Percentiles rank a stretch among this genome's conserved stretches.
phyloP scores from a whole-genome alignment of 2,113 vertebrate species.

The Ciconia boyciana region DNA sequence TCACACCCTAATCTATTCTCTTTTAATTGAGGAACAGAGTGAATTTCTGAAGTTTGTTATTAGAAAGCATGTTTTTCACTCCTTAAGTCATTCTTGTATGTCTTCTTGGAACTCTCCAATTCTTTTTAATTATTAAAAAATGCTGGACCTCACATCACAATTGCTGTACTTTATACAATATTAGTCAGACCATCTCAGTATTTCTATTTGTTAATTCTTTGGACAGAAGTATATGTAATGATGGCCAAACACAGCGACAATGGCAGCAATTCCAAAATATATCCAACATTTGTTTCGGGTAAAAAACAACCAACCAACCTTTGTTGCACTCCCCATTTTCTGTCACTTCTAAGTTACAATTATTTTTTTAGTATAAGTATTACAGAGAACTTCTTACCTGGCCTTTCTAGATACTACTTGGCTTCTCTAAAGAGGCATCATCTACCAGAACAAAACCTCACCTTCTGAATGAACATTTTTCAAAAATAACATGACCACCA shows the following conservation, averaged over 20 bases:
- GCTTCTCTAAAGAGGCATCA: background rate
- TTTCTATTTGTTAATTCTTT: background rate
- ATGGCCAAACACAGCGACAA: background rate
- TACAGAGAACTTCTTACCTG: background rate
- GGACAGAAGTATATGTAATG: fast-evolving
- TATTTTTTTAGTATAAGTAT: background rate
- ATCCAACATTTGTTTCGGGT: background rate
- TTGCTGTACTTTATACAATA: background rate
- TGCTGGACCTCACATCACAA: background rate
- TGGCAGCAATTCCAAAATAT: background rate
- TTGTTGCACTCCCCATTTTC: background rate
- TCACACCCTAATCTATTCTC: background rate
- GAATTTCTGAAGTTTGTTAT: background rate
- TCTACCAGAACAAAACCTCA: background rate
- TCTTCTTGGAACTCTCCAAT: background rate
- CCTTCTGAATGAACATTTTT: background rate
- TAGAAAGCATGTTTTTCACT: background rate
- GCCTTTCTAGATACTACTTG: background rate
- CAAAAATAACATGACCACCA: background rate
- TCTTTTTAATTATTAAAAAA: background rate
- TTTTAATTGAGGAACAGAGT: background rate
- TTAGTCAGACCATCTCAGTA: background rate
- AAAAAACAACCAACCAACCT: background rate
- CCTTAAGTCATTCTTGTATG: background rate
- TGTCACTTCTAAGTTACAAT: background rate